Evolutionary conservation across 2,888 invertebrate species (phyloP).

Genomic region (Stegophylla sp.): DNA sequence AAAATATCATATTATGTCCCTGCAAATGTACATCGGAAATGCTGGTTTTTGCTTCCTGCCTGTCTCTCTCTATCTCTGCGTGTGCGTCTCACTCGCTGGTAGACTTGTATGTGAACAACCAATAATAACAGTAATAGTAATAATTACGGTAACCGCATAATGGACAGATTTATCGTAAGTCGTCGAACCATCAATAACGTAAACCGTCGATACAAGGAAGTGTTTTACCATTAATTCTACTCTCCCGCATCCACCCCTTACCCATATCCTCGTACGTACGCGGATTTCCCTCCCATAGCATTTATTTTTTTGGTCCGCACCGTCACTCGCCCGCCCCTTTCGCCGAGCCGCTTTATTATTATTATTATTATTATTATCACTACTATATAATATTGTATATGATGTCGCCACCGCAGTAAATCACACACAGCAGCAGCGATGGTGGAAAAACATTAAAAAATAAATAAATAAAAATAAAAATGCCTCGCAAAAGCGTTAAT

Average conservation of each 20-base stretch:
- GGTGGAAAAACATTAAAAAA: constrained; percentile 19
- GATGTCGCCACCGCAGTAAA: no score
- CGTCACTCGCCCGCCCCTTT: neutral
- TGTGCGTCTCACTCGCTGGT: no score
- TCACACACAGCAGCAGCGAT: neutral
- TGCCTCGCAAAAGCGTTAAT: constrained; percentile 26
- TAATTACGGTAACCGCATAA: constrained; percentile 50
- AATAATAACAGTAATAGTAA: constrained; percentile 37
- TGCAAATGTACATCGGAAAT: constrained; percentile 25
- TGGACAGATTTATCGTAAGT: constrained; percentile 52
- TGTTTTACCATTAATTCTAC: constrained; percentile 55
- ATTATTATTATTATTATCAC: neutral
- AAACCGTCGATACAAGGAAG: constrained; percentile 51
- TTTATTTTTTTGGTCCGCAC: constrained; percentile 8
- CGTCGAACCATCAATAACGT: constrained; percentile 48
- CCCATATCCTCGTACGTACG: constrained; percentile 5
- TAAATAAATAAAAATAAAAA: neutral
- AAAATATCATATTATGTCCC: neutral
- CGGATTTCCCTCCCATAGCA: constrained; percentile 13
- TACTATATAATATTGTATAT: neutral
- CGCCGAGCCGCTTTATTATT: constrained; percentile 25
- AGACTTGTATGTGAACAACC: neutral
- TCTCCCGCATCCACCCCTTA: neutral
- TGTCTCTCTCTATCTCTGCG: constrained; percentile 8
- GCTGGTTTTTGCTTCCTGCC: constrained; percentile 41